Conservation (phyloP, 2,113 vertebrate genomes). For the Bufo gargarizans region DNA sequence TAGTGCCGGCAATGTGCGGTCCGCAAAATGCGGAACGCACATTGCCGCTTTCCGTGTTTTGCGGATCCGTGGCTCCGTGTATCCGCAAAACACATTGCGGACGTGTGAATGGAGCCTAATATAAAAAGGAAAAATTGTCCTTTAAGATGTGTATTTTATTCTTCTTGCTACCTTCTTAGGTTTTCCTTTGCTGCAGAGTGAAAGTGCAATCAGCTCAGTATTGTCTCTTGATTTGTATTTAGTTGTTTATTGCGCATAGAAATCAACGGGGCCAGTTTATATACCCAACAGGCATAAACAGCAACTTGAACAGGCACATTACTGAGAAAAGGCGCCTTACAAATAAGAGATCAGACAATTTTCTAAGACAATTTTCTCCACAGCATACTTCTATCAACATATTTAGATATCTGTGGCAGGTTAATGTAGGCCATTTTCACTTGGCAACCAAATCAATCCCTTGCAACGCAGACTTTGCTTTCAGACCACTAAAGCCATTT, state of each 20-base stretch:
- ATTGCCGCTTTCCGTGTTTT: too few species aligned
- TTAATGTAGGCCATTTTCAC: slow-evolving; percentile 63
- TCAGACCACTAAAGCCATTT: slow-evolving; percentile 59
- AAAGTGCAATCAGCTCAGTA: slow-evolving; percentile 45
- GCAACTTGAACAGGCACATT: slow-evolving; percentile 44
- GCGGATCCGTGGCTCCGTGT: too few species aligned
- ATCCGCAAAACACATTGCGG: too few species aligned
- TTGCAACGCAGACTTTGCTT: slow-evolving; percentile 55
- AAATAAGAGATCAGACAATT: slow-evolving; percentile 61
- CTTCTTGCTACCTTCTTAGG: slow-evolving; percentile 47
- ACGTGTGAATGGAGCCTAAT: too few species aligned
- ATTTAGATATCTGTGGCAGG: slow-evolving; percentile 63
- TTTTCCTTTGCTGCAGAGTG: slow-evolving; percentile 54
- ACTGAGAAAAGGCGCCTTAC: slow-evolving; percentile 25
- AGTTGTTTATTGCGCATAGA: slow-evolving; percentile 52
- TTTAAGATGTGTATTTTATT: slow-evolving; percentile 6
- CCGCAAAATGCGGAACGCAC: too few species aligned
- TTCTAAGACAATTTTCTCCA: slow-evolving; percentile 60
- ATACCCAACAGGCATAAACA: slow-evolving; percentile 54
- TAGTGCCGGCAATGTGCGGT: too few species aligned
- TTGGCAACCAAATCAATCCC: slow-evolving; percentile 61
- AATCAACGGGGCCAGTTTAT: slow-evolving; percentile 45
- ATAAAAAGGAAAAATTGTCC: not conserved
- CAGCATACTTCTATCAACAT: slow-evolving; percentile 52
- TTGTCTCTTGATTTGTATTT: slow-evolving; percentile 58